These are phyloP conservation scores for Sinodicranocentrus sp. DNA, from an alignment of 2,888 invertebrate species.

Conservation along the genomic window DNA sequence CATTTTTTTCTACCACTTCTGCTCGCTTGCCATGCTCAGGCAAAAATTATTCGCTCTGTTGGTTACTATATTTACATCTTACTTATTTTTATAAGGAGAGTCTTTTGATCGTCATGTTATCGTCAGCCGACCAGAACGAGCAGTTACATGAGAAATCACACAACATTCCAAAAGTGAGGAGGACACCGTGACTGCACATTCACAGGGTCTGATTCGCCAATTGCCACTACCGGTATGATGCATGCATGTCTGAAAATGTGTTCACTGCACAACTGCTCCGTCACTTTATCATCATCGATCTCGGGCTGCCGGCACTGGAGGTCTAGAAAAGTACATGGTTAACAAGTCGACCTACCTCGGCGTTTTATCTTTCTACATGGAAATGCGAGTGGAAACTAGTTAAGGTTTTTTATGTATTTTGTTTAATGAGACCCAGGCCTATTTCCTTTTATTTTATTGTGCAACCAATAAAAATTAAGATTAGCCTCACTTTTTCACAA, in stretches of 20 bases:
- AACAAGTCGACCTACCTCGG: conserved; percentile 47
- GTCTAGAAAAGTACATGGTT: conserved; percentile 19
- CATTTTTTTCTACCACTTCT: not conserved
- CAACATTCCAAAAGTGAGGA: conserved; percentile 15
- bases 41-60: conserved; percentile 62
- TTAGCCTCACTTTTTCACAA: conserved; percentile 23
- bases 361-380: conserved; percentile 46
- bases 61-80: conserved; percentile 39
- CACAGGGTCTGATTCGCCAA: conserved; percentile 14
- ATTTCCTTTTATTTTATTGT: conserved; percentile 30
- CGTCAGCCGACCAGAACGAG: conserved; percentile 34
- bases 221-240: conserved; percentile 7
- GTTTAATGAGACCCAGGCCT: conserved; percentile 25
- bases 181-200: conserved; percentile 7
- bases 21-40: conserved; percentile 18
- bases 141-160: conserved; percentile 26
- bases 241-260: too few species aligned
- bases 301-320: conserved; percentile 20
- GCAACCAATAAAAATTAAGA: conserved; percentile 61
- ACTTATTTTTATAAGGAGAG: not conserved
- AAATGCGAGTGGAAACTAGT: conserved; percentile 31
- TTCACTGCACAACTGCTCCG: too few species aligned
- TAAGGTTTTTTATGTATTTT: conserved; percentile 15
- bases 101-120: conserved; percentile 32
- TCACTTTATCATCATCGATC: not conserved